phyloP scores from a whole-genome alignment of 2,113 vertebrate genomes.

The Trematomus loennbergii region DNA sequence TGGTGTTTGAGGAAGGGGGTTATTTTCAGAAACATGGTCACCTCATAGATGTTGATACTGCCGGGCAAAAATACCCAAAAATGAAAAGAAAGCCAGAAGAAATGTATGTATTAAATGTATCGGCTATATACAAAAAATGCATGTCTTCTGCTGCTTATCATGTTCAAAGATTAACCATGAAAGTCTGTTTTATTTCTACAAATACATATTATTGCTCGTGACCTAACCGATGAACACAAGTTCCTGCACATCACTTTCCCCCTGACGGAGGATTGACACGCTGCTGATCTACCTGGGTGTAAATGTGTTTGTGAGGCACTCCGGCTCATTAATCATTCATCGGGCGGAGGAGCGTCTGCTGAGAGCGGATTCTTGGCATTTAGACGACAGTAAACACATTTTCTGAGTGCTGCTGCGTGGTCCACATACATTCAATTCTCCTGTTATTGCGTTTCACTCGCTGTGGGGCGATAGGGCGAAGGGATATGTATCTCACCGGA shows the following conservation, averaged over 20 bases:
- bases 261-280: conserved; percentile 24
- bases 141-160: no score
- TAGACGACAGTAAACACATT: conserved; percentile 69
- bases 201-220: no score
- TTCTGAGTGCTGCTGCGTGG: conserved; percentile 53
- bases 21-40: conserved; percentile 22
- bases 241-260: not conserved
- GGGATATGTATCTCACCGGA: conserved; percentile 53
- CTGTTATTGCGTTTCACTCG: conserved; percentile 62
- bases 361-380: conserved; percentile 64
- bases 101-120: no score
- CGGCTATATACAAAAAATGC: no score
- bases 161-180: no score
- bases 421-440: conserved; percentile 65
- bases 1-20: not conserved
- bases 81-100: no score
- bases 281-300: conserved; percentile 49
- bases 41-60: conserved; percentile 9
- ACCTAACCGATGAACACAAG: not conserved
- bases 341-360: conserved; percentile 50
- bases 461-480: conserved; percentile 53
- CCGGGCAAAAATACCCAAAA: no score
- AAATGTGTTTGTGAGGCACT: conserved; percentile 57
- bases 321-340: conserved; percentile 75
- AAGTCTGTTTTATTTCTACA: no score